Percentiles rank a stretch among this genome's conserved stretches.
phyloP scores from a whole-genome alignment of 2,888 invertebrate species.

The Agrilus biguttatus region DNA sequence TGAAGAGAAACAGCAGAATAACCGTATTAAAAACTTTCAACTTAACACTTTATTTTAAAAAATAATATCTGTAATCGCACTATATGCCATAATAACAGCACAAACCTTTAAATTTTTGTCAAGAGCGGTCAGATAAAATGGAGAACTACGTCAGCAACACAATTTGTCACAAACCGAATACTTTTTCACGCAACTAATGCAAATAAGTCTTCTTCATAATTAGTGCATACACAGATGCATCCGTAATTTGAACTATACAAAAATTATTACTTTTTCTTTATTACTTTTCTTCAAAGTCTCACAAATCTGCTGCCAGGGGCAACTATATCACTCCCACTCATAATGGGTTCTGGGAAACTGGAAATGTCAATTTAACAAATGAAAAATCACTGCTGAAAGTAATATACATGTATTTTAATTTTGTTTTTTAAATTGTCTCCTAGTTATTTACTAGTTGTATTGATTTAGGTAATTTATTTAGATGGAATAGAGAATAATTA shows the following conservation, averaged over 20 bases:
- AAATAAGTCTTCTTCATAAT: background rate
- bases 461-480: too few relatives aligned
- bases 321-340: conserved; percentile 31
- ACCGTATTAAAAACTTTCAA: too few relatives aligned
- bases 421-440: too few relatives aligned
- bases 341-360: conserved; percentile 28
- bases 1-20: background rate
- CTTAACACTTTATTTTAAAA: too few relatives aligned
- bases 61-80: too few relatives aligned
- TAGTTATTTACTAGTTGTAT: too few relatives aligned
- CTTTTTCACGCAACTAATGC: conserved; percentile 8
- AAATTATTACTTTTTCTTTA: conserved; percentile 9
- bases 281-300: conserved; percentile 11
- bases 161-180: conserved; percentile 19
- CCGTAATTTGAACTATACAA: conserved; percentile 3
- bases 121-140: conserved; percentile 24
- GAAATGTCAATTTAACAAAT: background rate
- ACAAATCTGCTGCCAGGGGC: conserved; percentile 19
- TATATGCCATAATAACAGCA: too few relatives aligned
- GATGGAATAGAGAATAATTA: too few relatives aligned
- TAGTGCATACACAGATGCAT: background rate
- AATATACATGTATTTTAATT: background rate
- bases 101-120: too few relatives aligned
- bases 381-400: background rate
- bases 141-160: conserved; percentile 31